Conservation (phyloP, 2,113 vertebrate genomes). For the Sporophila hypoxantha region DNA sequence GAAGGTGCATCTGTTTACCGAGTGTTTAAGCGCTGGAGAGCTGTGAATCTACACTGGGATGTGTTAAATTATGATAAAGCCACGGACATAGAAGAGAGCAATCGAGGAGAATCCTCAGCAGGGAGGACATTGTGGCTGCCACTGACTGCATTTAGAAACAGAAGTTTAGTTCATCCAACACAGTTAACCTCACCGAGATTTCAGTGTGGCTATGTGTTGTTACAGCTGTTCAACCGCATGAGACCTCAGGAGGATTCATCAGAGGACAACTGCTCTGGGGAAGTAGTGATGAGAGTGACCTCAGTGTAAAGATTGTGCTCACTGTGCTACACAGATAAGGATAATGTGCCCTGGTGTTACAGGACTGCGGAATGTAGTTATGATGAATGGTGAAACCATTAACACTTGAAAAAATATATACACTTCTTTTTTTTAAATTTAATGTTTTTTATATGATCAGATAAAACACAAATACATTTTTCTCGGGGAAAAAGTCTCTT, state of each 20-base stretch:
- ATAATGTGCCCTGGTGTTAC: background rate
- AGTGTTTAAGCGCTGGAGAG: conserved; percentile 91
- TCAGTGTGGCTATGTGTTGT: conserved; percentile 78
- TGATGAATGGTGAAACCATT: conserved; percentile 57
- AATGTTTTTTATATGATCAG: conserved; percentile 77
- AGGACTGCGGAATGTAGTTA: conserved; percentile 64
- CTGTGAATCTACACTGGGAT: conserved; percentile 92
- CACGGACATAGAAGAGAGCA: conserved; percentile 84
- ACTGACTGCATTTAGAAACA: conserved; percentile 76
- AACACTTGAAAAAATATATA: conserved; percentile 71
- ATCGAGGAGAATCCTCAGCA: conserved; percentile 69
- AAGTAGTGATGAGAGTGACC: conserved; percentile 90
- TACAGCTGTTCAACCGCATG: conserved; percentile 77
- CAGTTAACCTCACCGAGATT: conserved; percentile 77
- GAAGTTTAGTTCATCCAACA: conserved; percentile 76
- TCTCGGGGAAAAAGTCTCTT: conserved; percentile 44
- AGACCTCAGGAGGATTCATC: conserved; percentile 69
- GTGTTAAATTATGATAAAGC: conserved; percentile 91
- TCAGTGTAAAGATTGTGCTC: conserved; percentile 75
- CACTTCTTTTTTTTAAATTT: conserved; percentile 58
- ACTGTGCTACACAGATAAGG: conserved; percentile 10
- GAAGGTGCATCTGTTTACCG: conserved; percentile 94
- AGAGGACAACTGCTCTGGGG: conserved; percentile 79
- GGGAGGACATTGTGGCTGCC: conserved; percentile 88
- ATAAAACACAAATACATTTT: conserved; percentile 78